Base-by-base conservation (phyloP, 1,140 invertebrate species). In the Leptinotarsa defecta region DNA sequence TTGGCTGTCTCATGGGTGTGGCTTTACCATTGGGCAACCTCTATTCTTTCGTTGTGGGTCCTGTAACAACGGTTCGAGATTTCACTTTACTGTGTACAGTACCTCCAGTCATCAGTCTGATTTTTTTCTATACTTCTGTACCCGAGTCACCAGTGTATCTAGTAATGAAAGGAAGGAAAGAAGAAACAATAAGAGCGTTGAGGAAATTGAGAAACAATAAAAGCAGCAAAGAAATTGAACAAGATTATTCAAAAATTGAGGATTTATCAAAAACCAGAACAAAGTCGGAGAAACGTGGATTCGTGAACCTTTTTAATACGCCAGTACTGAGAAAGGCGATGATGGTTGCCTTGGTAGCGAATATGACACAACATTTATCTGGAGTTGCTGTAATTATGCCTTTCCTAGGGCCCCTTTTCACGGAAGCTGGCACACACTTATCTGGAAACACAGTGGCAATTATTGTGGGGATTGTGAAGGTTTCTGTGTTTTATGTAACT, bases 101-200 rank as follows among this genome's bases (percentile, higher is more conserved):
- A 0, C 81, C 92, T 49, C 91, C 91, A 0, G 78, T 91, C 1
- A 20, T 91, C 1, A 93, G 94, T 84, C 82, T 92, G 49, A 79
- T 93, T 0, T 73, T 89, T 0, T 90, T 91, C 78, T 93, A 93
- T 86, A 70, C 89, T 8, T 90, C 91, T 69, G 92, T 96, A 87
- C 95, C 95, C 0, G 95, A 97, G 83, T 93, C 93, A 27, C 95
- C 95, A 0, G 91, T 91, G 69, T 94, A 89, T 76, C 86, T 92
- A 49, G 84, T 94, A 1, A 85, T 86, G 8, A 89, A 89, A 81
- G 87, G 86, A 19, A 87, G 89, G 20, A 88, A 88, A 49, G 84
- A 88, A 4, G 89, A 91, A 4, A 94, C 94, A 0, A 82, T 89
- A 0, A 81, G 87, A 3, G 86, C 92, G 4, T 84, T 97, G 75